A percentile compares a stretch with the other conserved stretches of the same genome.
phyloP scores from a whole-genome alignment of 2,113 vertebrate genomes.

The Campylomormyrus numenius region DNA sequence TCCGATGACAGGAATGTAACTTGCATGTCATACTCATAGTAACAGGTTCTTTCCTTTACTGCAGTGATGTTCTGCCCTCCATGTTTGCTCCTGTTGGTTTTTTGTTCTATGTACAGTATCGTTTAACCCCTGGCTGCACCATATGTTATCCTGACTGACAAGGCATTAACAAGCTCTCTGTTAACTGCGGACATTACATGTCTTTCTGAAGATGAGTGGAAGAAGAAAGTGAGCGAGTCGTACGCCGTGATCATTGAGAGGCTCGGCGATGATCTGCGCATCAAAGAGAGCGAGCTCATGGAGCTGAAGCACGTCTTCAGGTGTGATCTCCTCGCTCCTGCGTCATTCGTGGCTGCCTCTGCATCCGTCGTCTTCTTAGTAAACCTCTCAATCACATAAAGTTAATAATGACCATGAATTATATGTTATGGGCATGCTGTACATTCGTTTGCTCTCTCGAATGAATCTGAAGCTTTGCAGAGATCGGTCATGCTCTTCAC shows the following conservation, averaged over 20 bases:
- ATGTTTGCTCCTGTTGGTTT: neutral
- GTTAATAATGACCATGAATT: neutral
- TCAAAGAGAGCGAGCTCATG: slow-evolving; percentile 73
- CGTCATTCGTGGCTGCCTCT: neutral
- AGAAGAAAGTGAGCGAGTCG: slow-evolving; percentile 91
- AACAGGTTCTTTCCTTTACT: neutral
- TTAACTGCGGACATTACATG: neutral
- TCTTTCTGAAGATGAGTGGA: slow-evolving; percentile 79
- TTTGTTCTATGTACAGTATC: neutral
- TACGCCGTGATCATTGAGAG: slow-evolving; percentile 74
- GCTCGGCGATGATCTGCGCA: slow-evolving; percentile 77
- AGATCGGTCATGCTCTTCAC: neutral
- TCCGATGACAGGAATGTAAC: neutral
- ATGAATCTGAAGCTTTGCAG: neutral
- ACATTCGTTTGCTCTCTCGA: neutral
- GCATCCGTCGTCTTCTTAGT: neutral
- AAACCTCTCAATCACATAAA: neutral
- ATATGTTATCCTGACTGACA: neutral
- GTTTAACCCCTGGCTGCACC: neutral
- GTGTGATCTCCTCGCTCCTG: slow-evolving; percentile 48
- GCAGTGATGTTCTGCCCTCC: neutral
- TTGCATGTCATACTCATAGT: neutral
- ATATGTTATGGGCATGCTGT: neutral
- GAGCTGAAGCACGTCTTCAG: slow-evolving; percentile 81
- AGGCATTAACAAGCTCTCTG: neutral